Percentiles rank a stretch among this genome's conserved stretches.
Conservation (phyloP, 2,797 vertebrate species). For the Eurystomus glaucurus region DNA sequence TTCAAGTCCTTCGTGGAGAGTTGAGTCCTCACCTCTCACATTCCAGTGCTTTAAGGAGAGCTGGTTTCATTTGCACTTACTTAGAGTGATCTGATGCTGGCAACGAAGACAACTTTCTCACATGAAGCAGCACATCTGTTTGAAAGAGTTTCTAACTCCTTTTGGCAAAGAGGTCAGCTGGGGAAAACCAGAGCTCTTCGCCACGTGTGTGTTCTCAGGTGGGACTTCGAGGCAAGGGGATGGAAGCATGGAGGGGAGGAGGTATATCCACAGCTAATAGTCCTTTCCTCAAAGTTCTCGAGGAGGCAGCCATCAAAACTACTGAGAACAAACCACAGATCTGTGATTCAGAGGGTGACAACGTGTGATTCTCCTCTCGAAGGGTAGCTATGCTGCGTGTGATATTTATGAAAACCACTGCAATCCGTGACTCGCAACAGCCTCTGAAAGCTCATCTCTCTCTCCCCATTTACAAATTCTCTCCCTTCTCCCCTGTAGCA, state of each 20-base stretch:
- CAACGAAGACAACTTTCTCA: rapidly evolving
- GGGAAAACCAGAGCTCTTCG: neutral
- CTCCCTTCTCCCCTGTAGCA: neutral
- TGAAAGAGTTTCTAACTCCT: neutral
- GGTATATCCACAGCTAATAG: neutral
- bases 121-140: neutral
- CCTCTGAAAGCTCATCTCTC: neutral
- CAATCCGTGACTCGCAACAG: neutral
- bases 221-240: rapidly evolving
- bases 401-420: neutral
- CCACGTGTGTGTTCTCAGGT: neutral
- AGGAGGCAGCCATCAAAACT: neutral
- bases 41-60: neutral
- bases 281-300: neutral
- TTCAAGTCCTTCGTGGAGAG: neutral
- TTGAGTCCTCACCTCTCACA: neutral
- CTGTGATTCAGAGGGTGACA: neutral
- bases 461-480: neutral
- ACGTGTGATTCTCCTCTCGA: neutral
- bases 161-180: neutral
- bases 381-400: neutral
- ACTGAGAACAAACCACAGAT: neutral
- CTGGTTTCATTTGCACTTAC: neutral
- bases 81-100: neutral
- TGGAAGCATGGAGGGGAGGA: neutral